Conservation (phyloP, 2,888 invertebrate genomes). For the Branchellion lobata region DNA sequence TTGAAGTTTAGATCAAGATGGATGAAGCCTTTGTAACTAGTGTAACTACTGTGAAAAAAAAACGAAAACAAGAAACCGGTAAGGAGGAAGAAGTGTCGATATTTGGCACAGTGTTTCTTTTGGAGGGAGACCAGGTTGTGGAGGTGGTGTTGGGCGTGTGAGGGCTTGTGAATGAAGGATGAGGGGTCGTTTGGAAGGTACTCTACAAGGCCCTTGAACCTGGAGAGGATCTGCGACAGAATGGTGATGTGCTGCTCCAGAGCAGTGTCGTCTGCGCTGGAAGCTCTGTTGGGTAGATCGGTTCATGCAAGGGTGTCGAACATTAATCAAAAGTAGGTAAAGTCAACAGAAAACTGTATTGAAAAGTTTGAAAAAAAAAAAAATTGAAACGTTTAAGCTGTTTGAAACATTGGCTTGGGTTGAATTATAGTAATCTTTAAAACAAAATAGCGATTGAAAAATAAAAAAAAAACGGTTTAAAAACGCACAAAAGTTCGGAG, state of each 20-base stretch:
- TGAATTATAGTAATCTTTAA: no score
- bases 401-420: no score
- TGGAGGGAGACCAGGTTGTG: background rate
- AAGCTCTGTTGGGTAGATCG: conserved; percentile 4
- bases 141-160: background rate
- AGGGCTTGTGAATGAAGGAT: background rate
- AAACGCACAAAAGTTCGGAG: background rate
- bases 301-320: no score
- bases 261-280: background rate
- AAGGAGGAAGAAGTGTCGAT: conserved; percentile 1
- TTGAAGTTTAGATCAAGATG: no score
- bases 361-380: no score
- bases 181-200: background rate
- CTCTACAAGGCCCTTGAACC: background rate
- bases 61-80: background rate
- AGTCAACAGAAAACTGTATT: no score
- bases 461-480: no score
- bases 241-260: background rate
- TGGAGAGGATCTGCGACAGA: background rate
- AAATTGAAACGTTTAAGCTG: no score
- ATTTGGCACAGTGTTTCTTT: background rate
- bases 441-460: no score
- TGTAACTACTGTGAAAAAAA: no score
- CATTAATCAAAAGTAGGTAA: no score
- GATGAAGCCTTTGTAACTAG: no score